Conservation (phyloP, 2,888 invertebrate species). For the Thyatira batis region DNA sequence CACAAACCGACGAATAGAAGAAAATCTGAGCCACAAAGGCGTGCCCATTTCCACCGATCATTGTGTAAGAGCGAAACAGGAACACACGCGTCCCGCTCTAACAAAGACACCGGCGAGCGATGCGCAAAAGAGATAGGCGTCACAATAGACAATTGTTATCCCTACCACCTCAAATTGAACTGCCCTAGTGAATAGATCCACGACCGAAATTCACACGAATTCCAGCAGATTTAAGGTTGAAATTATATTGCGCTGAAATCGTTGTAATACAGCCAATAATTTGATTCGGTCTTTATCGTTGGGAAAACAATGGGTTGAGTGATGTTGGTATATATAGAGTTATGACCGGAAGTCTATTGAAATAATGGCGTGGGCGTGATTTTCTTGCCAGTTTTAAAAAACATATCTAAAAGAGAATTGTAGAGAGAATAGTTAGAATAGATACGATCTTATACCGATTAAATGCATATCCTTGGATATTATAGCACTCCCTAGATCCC, state of each 20-base stretch:
- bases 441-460: too few relatives aligned
- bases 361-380: conserved; percentile 43
- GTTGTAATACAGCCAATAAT: conserved; percentile 67
- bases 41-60: conserved; percentile 60
- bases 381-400: conserved; percentile 37
- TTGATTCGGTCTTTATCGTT: conserved; percentile 73
- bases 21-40: conserved; percentile 69
- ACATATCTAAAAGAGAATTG: conserved; percentile 10
- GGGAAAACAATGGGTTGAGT: conserved; percentile 71
- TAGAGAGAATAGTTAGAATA: too few relatives aligned
- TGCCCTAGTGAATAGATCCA: conserved; percentile 52
- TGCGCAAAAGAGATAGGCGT: conserved; percentile 77
- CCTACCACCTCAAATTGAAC: conserved; percentile 57
- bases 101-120: conserved; percentile 57
- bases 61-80: conserved; percentile 57
- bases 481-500: too few relatives aligned
- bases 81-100: conserved; percentile 49
- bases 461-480: too few relatives aligned
- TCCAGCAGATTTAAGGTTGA: conserved; percentile 28
- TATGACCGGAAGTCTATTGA: conserved; percentile 52
- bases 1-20: conserved; percentile 60
- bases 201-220: conserved; percentile 43
- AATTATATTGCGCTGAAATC: conserved; percentile 30
- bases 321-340: conserved; percentile 55
- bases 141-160: conserved; percentile 82